Base-by-base conservation (phyloP, 2,888 invertebrate genomes). In the Erynnis tages region DNA sequence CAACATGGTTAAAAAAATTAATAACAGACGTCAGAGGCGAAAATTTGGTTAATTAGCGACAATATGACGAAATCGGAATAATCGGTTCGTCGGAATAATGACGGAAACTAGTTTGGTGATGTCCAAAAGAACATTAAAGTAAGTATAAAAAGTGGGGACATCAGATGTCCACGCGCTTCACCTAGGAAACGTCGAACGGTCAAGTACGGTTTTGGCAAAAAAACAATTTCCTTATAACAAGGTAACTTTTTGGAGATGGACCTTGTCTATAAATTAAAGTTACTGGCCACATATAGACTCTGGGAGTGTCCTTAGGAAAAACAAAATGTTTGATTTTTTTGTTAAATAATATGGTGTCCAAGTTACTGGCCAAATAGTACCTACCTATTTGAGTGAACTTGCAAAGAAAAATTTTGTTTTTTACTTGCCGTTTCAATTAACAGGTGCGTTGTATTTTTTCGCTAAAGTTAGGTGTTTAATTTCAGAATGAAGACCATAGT, bases 401-500 rank as follows among this genome's bases (percentile, higher is more conserved):
- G n/a, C n/a, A n/a, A n/a, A n/a, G n/a, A n/a, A n/a, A n/a, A n/a
- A n/a, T n/a, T n/a, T n/a, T n/a, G n/a, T n/a, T n/a, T n/a, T n/a
- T n/a, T n/a, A n/a, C n/a, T n/a, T n/a, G n/a, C n/a, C n/a, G n/a
- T n/a, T n/a, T n/a, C n/a, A n/a, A n/a, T n/a, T n/a, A n/a, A n/a
- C n/a, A n/a, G n/a, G 4, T 21, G 21, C 5, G 21, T 21, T 21
- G 5, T 21, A 45, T 34, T 25, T 13, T 45, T 45, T 45, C 23
- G 4, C 17, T 44, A 6, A 23, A 14, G 11, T 16, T 41, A 41
- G 41, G 21, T 27, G 13, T 53, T 54, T 47, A 23, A 3, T 71
- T 70, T 14, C 69, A 82, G 76, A 57, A 81, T 80, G 81, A 78
- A 76, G 50, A 55, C 59, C 46, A 56, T 74, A 40, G 54, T 72